Evolutionary conservation across 2,888 invertebrate genomes (phyloP), one percentile per base, ranked within the genome.

Genomic region (Hetaerina titia): DNA sequence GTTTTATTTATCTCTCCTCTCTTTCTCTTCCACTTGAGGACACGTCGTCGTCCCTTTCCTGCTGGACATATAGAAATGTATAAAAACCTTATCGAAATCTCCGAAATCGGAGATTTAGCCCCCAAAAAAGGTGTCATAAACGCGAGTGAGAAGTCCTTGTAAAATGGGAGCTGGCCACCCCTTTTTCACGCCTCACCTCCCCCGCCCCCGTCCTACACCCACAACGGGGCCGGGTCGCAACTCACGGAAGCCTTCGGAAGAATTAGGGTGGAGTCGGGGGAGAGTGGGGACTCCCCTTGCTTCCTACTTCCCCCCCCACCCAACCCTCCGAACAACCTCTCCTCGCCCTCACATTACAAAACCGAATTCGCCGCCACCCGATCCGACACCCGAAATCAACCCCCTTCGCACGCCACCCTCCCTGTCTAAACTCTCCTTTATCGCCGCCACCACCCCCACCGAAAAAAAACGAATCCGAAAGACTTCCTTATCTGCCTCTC

Each of bases 81-180:
- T 90, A 90, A 90, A 90, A 90, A 25, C 90, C 90, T 45, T 90
- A 90, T 90, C 90, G 60, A n/a, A 19, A 90, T 90, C 64, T 63
- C 25, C 63, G 64, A 45, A 69, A 90, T 90, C 90, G 45, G 11
- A 90, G 90, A 90, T 90, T 64, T 69, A 69, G 69, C 22, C 69
- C 90, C 90, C 90, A 19, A 31, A 64, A 90, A 64, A 90, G 90
- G 90, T 64, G 90, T 90, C 90, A 90, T 90, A 90, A 90, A 90
- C 45, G 60, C 60, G 63, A 63, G 60, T 15, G 90, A 89, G 90
- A 90, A 64, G 90, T 90, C 90, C 90, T 90, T 90, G 64, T 90
- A 64, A 45, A 90, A 90, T 63, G 11, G 90, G 19, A 31, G 31
- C 11, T 17, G 31, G 19, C 31, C 45, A n/a, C 60, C 90, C 90